Evolutionary conservation across 2,113 vertebrate species (phyloP), one percentile per base, ranked within the genome.

Genomic region (Cryptomyrus ogoouensis): DNA sequence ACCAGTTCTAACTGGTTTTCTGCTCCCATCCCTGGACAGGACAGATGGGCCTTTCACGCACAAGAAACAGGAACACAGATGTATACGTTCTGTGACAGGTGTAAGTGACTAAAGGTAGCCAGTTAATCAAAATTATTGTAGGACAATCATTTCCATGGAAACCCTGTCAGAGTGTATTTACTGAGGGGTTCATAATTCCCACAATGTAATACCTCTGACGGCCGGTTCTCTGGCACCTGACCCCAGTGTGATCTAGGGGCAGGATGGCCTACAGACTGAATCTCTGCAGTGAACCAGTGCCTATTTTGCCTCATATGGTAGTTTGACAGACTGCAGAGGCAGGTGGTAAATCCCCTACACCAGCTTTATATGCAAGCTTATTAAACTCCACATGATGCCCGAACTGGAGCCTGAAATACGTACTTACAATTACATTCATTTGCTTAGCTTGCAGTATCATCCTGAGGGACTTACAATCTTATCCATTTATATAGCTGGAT

Each of bases 1-100:
- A 84, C 83, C 7, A 1, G 42, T 96, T 80, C n/a, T 49, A 90
- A 92, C 44, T 10, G 2, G 39, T 46, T 80, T 39, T 80, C 31
- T 35, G 35, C 13, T 42, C 13, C 35, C 6, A 19, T 19, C 74
- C 35, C 74, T 19, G 31, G 35, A 80, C 74, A 80, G 62, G 27
- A 70, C 62, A 5, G 62, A 70, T 13, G n/a, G 27, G 62, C n/a
- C 27, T 70, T 70, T 31, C 62, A 70, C 62, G 31, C 62, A 31
- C 62, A 70, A 70, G n/a, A 27, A 31, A 70, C n/a, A 70, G 27
- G 9, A 70, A 31, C 62, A 70, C 24, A 66, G 24, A 27, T 66
- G 24, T 9, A 27, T 70, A 70, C 3, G 3, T 70, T 66, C 70
- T 77, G 70, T 39, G 70, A 39, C 35, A 80, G 31, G 74, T 80